Evolutionary conservation across 2,113 vertebrate genomes (phyloP), one percentile per base, ranked within the genome.

Genomic region (Sebastes fasciatus): DNA sequence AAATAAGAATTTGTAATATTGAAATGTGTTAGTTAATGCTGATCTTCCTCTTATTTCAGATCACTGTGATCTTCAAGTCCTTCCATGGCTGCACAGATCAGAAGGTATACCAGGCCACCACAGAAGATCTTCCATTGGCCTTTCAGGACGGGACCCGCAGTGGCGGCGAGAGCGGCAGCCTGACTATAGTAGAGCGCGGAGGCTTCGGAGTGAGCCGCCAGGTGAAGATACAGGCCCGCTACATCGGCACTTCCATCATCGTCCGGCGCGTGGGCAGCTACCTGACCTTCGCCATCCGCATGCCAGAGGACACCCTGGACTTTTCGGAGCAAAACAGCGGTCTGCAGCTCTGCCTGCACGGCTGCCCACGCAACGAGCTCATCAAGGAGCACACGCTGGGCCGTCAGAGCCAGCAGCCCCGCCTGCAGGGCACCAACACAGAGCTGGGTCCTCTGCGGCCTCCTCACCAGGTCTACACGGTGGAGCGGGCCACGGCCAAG

Each of bases 61-160:
- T 96, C 89, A 96, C 96, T 0, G 95, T 96, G 70, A 96, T 96
- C 89, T 96, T 96, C 79, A 96, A 96, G 91, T 94, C 93, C 0
- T 96, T 93, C 85, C 94, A 90, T 0, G 96, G 96, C 80, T 96
- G 96, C 80, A 96, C 95, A 0, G 96, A 96, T 70, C 96, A 96
- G 93, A 96, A 96, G 89, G 96, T 96, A 9, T 96, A 96, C 89
- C 96, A 96, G 88, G 96, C 96, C 74, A 96, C 95, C 42, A 96
- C 96, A 0, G 95, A 95, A 23, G 96, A 96, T 72, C 91, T 96
- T 45, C 96, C 96, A 0, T 72, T 94, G 4, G 96, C 96, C 4
- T 96, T 96, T 83, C 95, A 95, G 80, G 96, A 96, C 0, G 96
- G 96, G n/a, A 93, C 94, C 3, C 92, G 94, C n/a, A 95, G 86